Percentiles rank a stretch among this genome's conserved stretches.
phyloP scores from a whole-genome alignment of 2,113 vertebrate genomes.

The Ptilonorhynchus violaceus region DNA sequence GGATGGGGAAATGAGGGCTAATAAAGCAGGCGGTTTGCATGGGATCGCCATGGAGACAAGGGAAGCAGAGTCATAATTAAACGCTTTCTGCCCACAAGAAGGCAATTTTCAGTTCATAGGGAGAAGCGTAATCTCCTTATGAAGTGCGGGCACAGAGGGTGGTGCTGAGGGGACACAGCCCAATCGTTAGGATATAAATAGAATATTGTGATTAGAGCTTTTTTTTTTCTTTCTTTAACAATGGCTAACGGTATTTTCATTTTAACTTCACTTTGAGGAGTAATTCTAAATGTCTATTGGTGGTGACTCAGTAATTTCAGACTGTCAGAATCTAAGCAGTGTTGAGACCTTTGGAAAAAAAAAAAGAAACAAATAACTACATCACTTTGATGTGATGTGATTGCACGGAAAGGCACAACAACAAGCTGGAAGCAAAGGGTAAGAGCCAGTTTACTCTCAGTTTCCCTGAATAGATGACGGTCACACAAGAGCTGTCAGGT shows the following conservation, averaged over 20 bases:
- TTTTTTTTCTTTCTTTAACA: neutral
- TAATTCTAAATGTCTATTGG: neutral
- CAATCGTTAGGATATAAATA: neutral
- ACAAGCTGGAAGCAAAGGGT: neutral
- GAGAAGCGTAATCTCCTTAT: slow-evolving; percentile 47
- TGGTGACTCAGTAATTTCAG: neutral
- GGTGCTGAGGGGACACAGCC: neutral
- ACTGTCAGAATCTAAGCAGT: neutral
- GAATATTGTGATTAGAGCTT: neutral
- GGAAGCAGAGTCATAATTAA: slow-evolving; percentile 74
- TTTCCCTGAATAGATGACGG: slow-evolving; percentile 1
- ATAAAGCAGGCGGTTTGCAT: slow-evolving; percentile 50
- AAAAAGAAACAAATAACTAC: neutral
- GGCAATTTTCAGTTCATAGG: slow-evolving; percentile 67
- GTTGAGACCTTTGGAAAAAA: neutral
- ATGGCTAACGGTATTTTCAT: neutral
- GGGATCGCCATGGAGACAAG: slow-evolving; percentile 73
- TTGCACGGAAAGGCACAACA: neutral
- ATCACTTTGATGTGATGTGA: slow-evolving; percentile 5
- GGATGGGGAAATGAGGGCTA: slow-evolving; percentile 36
- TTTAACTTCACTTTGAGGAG: neutral
- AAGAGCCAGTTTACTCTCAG: neutral
- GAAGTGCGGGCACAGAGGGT: slow-evolving; percentile 25
- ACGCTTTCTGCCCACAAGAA: slow-evolving; percentile 59
- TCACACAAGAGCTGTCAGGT: neutral